These are phyloP conservation scores for Eilema depressum DNA, from an alignment of 2,888 invertebrate species.

Conservation along the genomic window DNA sequence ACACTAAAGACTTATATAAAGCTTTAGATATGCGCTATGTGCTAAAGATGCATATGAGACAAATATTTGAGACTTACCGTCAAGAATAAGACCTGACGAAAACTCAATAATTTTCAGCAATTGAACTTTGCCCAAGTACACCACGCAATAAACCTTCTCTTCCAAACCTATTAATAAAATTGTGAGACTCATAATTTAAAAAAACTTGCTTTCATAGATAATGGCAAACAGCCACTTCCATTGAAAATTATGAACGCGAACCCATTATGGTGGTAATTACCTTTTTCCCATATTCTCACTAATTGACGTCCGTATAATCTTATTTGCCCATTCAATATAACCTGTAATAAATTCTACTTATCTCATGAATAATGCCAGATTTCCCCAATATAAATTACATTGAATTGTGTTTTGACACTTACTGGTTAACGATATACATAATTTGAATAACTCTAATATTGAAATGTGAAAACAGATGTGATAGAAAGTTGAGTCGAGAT, in stretches of 20 bases:
- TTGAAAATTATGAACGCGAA: conserved; percentile 7
- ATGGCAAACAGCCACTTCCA: neutral
- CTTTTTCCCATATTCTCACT: conserved; percentile 21
- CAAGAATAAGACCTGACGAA: neutral
- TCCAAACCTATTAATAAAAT: neutral
- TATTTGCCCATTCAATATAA: conserved; percentile 17
- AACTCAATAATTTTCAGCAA: neutral
- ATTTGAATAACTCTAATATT: conserved; percentile 40
- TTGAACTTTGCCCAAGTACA: neutral
- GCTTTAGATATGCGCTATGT: too few relatives aligned
- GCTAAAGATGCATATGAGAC: too few relatives aligned
- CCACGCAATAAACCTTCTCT: neutral
- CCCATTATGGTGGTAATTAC: conserved; percentile 6
- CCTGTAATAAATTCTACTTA: conserved; percentile 27
- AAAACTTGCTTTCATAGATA: neutral
- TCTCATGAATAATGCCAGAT: conserved; percentile 22
- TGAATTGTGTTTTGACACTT: conserved; percentile 22
- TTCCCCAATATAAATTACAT: conserved; percentile 23
- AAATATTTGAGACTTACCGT: too few relatives aligned
- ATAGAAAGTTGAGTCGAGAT: conserved; percentile 28
- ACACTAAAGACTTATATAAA: too few relatives aligned
- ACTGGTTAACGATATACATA: conserved; percentile 14
- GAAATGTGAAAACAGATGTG: conserved; percentile 22
- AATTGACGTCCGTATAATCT: conserved; percentile 26
- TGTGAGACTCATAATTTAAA: neutral